Base-by-base conservation (phyloP, 2,113 vertebrate species). In the Nothocercus julius region DNA sequence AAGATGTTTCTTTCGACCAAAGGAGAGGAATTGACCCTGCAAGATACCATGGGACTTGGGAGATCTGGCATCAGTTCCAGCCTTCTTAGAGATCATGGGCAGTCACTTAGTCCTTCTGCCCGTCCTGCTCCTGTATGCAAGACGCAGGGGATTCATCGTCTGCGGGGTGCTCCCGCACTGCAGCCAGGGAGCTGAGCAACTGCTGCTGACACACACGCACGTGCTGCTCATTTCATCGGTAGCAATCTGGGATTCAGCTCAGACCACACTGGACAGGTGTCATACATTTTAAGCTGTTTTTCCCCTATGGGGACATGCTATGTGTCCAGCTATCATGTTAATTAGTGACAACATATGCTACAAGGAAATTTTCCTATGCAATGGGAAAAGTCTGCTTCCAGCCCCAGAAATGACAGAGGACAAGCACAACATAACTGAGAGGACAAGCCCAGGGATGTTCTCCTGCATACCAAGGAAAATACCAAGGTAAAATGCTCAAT, bases 401-500 rank as follows among this genome's bases (percentile, higher is more conserved):
- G 51, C 7, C 3, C 2, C 64, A 90, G 79, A 70, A 67, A 82
- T 32, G 63, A 34, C 5, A 13, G 36, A 92, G 38, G 21, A 78
- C 36, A 56, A 28, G 22, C 53, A 7, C 47, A 93, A 62, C 9
- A 68, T 0, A 78, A 44, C 17, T 32, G 58, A 38, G 10, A 81
- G 28, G 19, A 85, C 4, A 77, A 90, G 45, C 21, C 45, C 49
- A 69, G 30, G 21, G 19, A 77, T 34, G 24, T 4, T 67, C 7
- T 77, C 40, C 8, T 45, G 10, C 13, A 44, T 7, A 7, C 7
- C 27, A 83, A 68, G 3, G 30, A 45, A 42, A 49, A 73, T 7
- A 7, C 7, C 27, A 80, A 68, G 3, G 30, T 51, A 42, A 49
- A 73, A 45, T 0, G 1, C n/a, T 20, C 56, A 5, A 0, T 25